Evolutionary conservation across 1,140 invertebrate genomes (phyloP), one percentile per base, ranked within the genome.

Genomic region (Atopsyche davidsoni): DNA sequence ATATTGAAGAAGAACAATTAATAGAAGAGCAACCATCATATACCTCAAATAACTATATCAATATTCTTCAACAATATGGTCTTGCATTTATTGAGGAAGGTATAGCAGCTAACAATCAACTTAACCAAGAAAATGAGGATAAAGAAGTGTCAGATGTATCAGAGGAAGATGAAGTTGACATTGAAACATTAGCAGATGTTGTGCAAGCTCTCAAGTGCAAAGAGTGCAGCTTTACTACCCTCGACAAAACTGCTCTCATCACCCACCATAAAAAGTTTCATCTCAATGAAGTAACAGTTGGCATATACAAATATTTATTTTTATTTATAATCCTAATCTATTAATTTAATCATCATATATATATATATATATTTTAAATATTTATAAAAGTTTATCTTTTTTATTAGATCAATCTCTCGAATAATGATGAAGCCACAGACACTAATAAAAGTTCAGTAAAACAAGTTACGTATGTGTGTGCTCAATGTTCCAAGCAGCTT

Each of bases 131-230:
- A n/a, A n/a, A n/a, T 28, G 24, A 28, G n/a, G 24, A 28, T 28
- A 28, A 6, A 28, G 24, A 28, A 6, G n/a, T n/a, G 6, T 28
- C 24, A 28, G 24, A 39, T 39, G 4, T 17, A 4, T 7, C 36
- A 18, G 36, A 39, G 4, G 11, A 17, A 17, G 19, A 6, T 18
- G 24, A 21, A 9, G 13, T 42, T 28, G 47, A 50, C 42, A 19
- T 50, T 14, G 28, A 42, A 4, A 39, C 22, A 9, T 16, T 52
- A 9, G 24, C 42, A 9, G 34, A 52, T 22, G 11, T 45, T 39
- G 21, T 46, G 4, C 28, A 52, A 31, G 50, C 50, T 9, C 19
- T 52, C 2, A 52, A 52, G 28, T 52, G 50, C 38, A 52, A 52
- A 46, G 21, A 38, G n/a, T 52, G 50, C 32, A 11, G 28, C 24